phyloP scores from a whole-genome alignment of 2,797 vertebrate genomes.

The Australoheros facetus region DNA sequence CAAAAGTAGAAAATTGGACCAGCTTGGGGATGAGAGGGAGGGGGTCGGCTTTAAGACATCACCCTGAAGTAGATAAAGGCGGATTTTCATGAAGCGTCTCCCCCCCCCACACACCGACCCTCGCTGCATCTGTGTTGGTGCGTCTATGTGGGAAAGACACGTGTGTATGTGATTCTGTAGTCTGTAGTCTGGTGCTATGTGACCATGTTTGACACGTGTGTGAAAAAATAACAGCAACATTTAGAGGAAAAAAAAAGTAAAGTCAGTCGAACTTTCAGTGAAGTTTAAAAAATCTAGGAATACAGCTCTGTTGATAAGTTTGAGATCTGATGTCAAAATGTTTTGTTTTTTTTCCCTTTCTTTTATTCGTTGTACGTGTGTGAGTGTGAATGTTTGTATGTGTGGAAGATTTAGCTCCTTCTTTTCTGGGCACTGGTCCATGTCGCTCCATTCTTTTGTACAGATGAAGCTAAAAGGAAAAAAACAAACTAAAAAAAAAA shows the following conservation, averaged over 20 bases:
- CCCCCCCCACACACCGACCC: conserved; percentile 53
- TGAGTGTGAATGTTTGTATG: conserved; percentile 71
- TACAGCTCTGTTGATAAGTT: conserved; percentile 82
- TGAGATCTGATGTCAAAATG: conserved; percentile 81
- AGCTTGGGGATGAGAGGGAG: conserved; percentile 62
- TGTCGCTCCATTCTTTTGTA: conserved; percentile 93
- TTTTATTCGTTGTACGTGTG: conserved; percentile 64
- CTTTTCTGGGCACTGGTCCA: conserved; percentile 81
- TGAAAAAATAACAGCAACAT: conserved; percentile 74
- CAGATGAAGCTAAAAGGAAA: conserved; percentile 87
- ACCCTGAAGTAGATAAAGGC: conserved; percentile 23
- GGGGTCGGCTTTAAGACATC: conserved; percentile 51
- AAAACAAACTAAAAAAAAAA: conserved; percentile 13
- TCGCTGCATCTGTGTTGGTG: conserved; percentile 80
- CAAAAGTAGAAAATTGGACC: conserved; percentile 59
- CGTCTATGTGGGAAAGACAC: conserved; percentile 87
- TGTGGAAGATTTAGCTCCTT: conserved; percentile 78
- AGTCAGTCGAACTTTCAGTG: conserved; percentile 85
- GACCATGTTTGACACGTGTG: conserved; percentile 86
- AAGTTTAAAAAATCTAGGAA: conserved; percentile 82
- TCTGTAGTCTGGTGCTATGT: conserved; percentile 98
- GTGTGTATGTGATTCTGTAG: conserved; percentile 96
- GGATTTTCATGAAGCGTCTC: conserved; percentile 44
- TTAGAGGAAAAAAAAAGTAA: conserved; percentile 63
- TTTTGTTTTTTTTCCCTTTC: conserved; percentile 58